Evolutionary conservation across 2,113 vertebrate genomes (phyloP), one percentile per base, ranked within the genome.

Genomic region (Vimba vimba): DNA sequence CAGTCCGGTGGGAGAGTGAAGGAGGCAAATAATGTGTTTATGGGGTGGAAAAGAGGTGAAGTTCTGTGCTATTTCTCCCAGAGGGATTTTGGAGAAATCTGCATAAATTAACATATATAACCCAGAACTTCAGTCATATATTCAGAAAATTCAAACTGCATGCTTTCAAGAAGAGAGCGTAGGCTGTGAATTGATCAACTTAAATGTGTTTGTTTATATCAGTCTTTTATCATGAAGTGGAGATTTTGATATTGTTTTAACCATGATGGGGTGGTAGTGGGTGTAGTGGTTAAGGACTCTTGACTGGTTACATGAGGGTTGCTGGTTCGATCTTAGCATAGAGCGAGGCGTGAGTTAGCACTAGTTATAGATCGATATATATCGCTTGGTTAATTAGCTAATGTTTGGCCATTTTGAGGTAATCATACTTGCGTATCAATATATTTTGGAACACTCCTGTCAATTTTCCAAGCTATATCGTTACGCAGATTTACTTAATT

Each of bases 1-100:
- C 33, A 19, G 30, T n/a, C 68, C 5, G 52, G 73, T 79, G 25
- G 86, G 88, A 52, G 74, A 76, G 25, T 27, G 43, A 27, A 76
- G 45, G n/a, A 30, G 25, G 19, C 25, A 71, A 21, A 27, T 83
- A 17, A 43, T 60, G 83, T 78, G 69, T 15, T 43, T 15, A 76
- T 50, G 2, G 8, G 83, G 74, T 76, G 60, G 82, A 73, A 75
- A 27, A 17, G 80, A 23, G 79, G 89, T 83, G 62, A 74, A 47
- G 17, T 23, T 73, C 30, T 9, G 27, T 2, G 39, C 21, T 17
- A 2, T 76, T 78, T 78, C 10, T 36, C 76, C 23, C 11, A 12
- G 52, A 30, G 55, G 76, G 55, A 13, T 45, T 80, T 59, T 55
- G 47, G 39, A 55, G 25, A 52, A 55, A 77, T 77, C 17, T 77